Evolutionary conservation across 2,888 invertebrate genomes (phyloP), one percentile per base, ranked within the genome.

Genomic region (Dimorphilus gyrociliatus): DNA sequence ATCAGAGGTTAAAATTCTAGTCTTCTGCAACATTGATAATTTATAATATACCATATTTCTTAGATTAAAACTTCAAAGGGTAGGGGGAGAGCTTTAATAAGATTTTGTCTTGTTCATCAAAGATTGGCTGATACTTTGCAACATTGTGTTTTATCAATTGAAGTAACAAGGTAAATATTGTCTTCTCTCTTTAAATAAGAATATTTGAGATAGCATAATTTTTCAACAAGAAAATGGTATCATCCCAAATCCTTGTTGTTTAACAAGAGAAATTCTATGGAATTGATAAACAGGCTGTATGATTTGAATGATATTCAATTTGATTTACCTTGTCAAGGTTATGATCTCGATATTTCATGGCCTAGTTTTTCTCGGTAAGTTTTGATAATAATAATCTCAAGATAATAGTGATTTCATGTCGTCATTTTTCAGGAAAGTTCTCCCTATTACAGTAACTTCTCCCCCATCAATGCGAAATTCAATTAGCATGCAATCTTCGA

Each of bases 341-440:
- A 60, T 42, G 64, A 64, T 45, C 53, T 64, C 33, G 64, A 64
- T 42, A 51, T 51, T 33, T 46, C 54, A 3, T 64, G 64, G 64
- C 65, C 65, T 10, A 56, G 59, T 27, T 64, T 61, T 49, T 53
- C 62, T 29, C 55, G 55, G 63, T 63, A 46, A 40, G 45, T 29
- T 16, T 29, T 16, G n/a, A 15, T 12, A 6, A 28, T 13, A 16
- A n/a, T n/a, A n/a, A n/a, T n/a, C n/a, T n/a, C n/a, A n/a, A n/a
- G n/a, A n/a, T n/a, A n/a, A n/a, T n/a, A n/a, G n/a, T n/a, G n/a
- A n/a, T n/a, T n/a, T n/a, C n/a, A n/a, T n/a, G n/a, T n/a, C n/a
- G n/a, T n/a, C n/a, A n/a, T n/a, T n/a, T n/a, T n/a, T n/a, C n/a
- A n/a, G n/a, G n/a, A n/a, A n/a, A n/a, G n/a, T n/a, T n/a, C n/a